phyloP scores from a whole-genome alignment of 2,888 invertebrate species.

The Ethmia dodecea region DNA sequence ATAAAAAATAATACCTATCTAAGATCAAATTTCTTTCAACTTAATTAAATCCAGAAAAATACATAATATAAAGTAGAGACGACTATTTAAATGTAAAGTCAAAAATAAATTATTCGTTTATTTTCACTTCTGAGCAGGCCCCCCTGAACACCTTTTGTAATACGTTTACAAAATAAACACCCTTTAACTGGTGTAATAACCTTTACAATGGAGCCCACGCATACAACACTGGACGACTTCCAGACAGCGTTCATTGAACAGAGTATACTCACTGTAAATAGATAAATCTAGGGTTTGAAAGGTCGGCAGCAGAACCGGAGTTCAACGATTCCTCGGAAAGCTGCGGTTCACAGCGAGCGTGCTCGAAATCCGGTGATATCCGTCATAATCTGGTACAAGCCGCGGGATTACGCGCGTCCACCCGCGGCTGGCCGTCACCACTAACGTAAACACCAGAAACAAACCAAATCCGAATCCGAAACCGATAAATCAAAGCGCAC shows the following conservation, averaged over 20 bases:
- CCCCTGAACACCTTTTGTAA: no score
- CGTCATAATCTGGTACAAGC: conserved; percentile 72
- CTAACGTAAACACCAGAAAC: conserved; percentile 75
- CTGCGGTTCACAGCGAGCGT: conserved; percentile 52
- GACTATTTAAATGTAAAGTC: no score
- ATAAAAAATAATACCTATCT: no score
- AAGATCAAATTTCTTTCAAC: no score
- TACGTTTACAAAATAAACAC: no score
- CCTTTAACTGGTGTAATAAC: no score
- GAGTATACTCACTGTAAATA: conserved; percentile 44
- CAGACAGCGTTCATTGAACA: conserved; percentile 1
- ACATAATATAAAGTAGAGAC: no score
- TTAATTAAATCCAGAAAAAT: no score
- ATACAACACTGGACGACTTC: no score
- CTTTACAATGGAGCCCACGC: no score
- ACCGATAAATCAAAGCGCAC: conserved; percentile 77
- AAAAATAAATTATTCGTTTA: no score
- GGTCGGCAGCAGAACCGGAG: conserved; percentile 18
- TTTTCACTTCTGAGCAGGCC: no score
- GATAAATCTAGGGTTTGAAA: conserved; percentile 25
- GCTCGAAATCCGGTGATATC: conserved; percentile 68
- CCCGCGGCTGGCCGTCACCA: conserved; percentile 63
- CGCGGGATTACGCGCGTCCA: conserved; percentile 66
- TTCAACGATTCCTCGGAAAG: conserved; percentile 41
- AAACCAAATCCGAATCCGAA: conserved; percentile 65